Evolutionary conservation across 1,140 invertebrate genomes (phyloP).

Genomic region (Zaprionus vittiger): DNA sequence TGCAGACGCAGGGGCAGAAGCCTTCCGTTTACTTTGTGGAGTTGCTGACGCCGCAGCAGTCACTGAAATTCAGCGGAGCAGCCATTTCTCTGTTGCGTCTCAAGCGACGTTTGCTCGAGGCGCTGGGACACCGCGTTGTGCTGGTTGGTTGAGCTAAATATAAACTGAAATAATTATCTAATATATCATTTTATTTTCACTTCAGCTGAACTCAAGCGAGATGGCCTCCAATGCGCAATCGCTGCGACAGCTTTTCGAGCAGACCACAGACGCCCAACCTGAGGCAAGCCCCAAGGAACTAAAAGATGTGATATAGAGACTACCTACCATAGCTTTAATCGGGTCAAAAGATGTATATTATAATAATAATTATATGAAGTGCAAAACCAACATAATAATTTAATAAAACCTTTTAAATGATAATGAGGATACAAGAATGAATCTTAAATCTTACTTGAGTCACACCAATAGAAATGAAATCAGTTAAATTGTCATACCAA

Average conservation of each 20-base stretch:
- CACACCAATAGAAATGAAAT: background rate
- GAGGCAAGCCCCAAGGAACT: constrained; percentile 45
- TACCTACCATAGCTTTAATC: constrained; percentile 56
- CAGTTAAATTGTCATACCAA: background rate
- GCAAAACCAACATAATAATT: too few relatives aligned
- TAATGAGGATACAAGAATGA: background rate
- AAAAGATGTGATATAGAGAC: constrained; percentile 62
- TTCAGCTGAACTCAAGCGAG: constrained; percentile 51
- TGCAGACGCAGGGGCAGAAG: constrained; percentile 48
- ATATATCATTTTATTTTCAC: background rate
- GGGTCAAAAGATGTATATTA: background rate
- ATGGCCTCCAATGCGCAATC: constrained; percentile 59
- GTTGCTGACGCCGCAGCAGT: constrained; percentile 57
- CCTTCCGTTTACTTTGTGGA: constrained; percentile 61
- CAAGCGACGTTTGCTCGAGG: constrained; percentile 63
- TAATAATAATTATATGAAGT: background rate
- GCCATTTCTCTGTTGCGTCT: constrained; percentile 62
- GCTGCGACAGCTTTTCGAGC: constrained; percentile 48
- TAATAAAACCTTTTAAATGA: background rate
- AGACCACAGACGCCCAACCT: background rate
- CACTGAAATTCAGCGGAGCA: constrained; percentile 57
- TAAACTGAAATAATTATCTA: background rate
- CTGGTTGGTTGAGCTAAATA: constrained; percentile 52
- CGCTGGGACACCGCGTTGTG: constrained; percentile 65
- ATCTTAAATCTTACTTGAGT: too few relatives aligned